Conservation (phyloP, 2,888 invertebrate species). For the Boloria euphrosyne region DNA sequence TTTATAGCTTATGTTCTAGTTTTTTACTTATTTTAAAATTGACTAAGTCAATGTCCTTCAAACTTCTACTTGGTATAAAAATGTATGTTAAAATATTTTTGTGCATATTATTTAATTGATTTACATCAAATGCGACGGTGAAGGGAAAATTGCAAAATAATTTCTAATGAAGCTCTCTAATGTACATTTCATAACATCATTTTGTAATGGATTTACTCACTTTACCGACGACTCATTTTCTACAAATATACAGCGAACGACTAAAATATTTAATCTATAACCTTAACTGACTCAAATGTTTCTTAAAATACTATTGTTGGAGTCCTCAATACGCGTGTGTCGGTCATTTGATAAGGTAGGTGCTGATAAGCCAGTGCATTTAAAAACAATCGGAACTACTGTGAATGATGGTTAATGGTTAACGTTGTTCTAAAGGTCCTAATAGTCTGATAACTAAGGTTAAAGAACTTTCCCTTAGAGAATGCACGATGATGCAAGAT, state of each 20-base stretch:
- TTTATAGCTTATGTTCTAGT: conserved; percentile 13
- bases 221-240: conserved; percentile 8
- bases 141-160: conserved; percentile 23
- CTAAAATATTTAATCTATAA: conserved; percentile 25
- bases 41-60: conserved; percentile 20
- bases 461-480: conserved; percentile 52
- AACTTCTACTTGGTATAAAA: conserved; percentile 9
- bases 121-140: conserved; percentile 4
- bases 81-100: conserved; percentile 6
- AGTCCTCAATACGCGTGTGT: conserved; percentile 52
- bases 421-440: conserved; percentile 51
- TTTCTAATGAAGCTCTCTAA: conserved; percentile 3
- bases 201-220: conserved; percentile 5
- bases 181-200: conserved; percentile 3
- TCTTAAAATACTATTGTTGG: conserved; percentile 49
- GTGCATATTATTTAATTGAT: not conserved
- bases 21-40: conserved; percentile 18
- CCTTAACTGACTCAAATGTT: conserved; percentile 45
- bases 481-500: conserved; percentile 61
- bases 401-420: conserved; percentile 43
- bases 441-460: conserved; percentile 60
- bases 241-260: not conserved
- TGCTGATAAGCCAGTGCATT: conserved; percentile 68
- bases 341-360: conserved; percentile 71
- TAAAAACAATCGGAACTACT: conserved; percentile 59